Percentiles rank a stretch among this genome's conserved stretches.
phyloP scores from a whole-genome alignment of 2,797 vertebrate species.

The Agapornis canus region DNA sequence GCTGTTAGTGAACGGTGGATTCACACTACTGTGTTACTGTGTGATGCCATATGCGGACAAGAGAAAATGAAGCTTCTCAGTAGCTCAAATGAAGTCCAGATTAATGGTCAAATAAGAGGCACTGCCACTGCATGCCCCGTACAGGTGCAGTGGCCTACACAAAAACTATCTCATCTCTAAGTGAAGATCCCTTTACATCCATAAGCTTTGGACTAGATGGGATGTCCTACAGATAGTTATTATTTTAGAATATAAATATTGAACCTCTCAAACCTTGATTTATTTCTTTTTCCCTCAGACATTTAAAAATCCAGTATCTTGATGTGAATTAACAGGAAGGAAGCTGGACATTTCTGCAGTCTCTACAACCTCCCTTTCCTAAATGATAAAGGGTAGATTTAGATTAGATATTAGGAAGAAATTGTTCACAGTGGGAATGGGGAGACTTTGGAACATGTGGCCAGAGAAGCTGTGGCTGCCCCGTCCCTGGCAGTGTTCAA shows the following conservation, averaged over 20 bases:
- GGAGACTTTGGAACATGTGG: background rate
- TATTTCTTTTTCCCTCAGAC: background rate
- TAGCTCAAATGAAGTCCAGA: background rate
- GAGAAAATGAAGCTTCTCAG: background rate
- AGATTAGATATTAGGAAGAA: background rate
- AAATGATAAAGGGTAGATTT: background rate
- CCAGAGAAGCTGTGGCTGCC: background rate
- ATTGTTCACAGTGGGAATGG: background rate
- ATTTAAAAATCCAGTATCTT: background rate
- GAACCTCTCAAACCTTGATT: background rate
- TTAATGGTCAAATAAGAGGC: background rate
- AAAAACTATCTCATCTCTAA: background rate
- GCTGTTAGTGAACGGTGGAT: background rate
- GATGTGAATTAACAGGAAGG: background rate
- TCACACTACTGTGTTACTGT: background rate
- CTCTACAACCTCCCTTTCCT: background rate
- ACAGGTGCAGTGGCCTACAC: background rate
- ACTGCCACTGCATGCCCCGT: background rate
- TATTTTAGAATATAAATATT: background rate
- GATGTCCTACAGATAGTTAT: background rate
- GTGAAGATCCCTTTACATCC: background rate
- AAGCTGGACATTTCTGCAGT: background rate
- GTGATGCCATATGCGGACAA: background rate
- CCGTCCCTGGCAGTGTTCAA: too few species aligned
- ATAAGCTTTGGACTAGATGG: background rate